Conservation (phyloP, 2,888 invertebrate genomes). For the Agrochola macilenta region DNA sequence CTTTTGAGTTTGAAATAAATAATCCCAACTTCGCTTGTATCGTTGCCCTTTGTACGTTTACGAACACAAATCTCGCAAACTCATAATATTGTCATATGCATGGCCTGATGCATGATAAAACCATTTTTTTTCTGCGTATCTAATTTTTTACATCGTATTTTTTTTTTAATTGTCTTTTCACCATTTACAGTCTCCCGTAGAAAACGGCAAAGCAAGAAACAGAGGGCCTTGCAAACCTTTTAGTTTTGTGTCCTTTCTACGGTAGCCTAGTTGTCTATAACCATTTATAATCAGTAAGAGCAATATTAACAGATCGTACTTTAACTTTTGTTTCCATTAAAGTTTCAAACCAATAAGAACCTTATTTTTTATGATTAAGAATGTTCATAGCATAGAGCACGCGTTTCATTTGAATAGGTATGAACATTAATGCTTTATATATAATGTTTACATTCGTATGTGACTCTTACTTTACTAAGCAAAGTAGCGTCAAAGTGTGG, state of each 20-base stretch:
- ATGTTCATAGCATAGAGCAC: background rate
- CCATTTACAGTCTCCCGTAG: background rate
- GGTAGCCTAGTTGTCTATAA: background rate
- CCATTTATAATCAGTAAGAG: background rate
- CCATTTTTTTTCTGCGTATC: background rate
- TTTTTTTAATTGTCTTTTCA: background rate
- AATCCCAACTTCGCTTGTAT: background rate
- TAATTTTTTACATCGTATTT: background rate
- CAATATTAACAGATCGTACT: background rate
- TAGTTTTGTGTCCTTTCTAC: too few species aligned
- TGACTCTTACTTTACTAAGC: background rate
- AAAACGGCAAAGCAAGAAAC: too few species aligned
- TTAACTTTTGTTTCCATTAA: background rate
- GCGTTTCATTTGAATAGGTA: background rate
- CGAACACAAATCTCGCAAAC: background rate
- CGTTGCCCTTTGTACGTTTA: background rate
- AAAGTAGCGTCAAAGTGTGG: background rate
- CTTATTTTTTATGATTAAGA: background rate
- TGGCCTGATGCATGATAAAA: background rate
- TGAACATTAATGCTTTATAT: background rate
- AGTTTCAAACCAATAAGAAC: background rate
- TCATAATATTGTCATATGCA: too few species aligned
- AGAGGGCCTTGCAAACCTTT: background rate
- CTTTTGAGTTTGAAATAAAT: background rate
- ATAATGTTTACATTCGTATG: background rate